Percentiles rank a stretch among this genome's conserved stretches.
Evolutionary conservation across 2,888 invertebrate genomes (phyloP).

Genomic region (Xestia rhomboidea): DNA sequence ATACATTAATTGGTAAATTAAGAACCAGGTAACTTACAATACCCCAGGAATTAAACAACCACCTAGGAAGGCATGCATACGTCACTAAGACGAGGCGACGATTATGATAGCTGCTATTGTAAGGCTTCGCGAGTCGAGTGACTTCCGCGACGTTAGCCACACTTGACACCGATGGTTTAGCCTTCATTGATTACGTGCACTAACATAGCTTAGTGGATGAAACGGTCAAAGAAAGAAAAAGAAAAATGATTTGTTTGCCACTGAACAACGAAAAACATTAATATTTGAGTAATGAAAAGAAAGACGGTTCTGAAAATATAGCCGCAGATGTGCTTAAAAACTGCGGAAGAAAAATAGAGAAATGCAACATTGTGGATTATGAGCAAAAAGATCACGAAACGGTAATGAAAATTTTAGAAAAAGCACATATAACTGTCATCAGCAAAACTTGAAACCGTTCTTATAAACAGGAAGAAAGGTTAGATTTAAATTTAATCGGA

Average conservation of each 20-base stretch:
- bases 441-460: slow-evolving; percentile 18
- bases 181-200: slow-evolving; percentile 43
- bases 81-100: slow-evolving; percentile 42
- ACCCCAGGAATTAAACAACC: slow-evolving; percentile 28
- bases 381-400: neutral
- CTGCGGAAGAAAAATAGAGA: neutral
- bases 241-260: neutral
- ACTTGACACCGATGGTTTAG: slow-evolving; percentile 60
- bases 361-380: neutral
- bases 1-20: slow-evolving; percentile 27
- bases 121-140: slow-evolving; percentile 60
- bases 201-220: slow-evolving; percentile 1
- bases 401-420: slow-evolving; percentile 9
- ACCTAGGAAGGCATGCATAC: slow-evolving; percentile 30
- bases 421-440: slow-evolving; percentile 24
- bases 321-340: neutral
- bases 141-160: slow-evolving; percentile 57
- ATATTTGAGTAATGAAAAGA: neutral
- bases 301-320: neutral
- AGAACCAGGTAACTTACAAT: slow-evolving; percentile 19
- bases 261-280: neutral
- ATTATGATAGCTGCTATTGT: slow-evolving; percentile 53
- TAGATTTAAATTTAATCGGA: slow-evolving; percentile 12
- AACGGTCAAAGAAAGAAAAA: slow-evolving; percentile 11
- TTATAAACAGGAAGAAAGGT: slow-evolving; percentile 50